A percentile compares a stretch with the other conserved stretches of the same genome.
These are phyloP conservation scores for Silurus glanis DNA, from an alignment of 2,113 vertebrate genomes.

Conservation along the genomic window DNA sequence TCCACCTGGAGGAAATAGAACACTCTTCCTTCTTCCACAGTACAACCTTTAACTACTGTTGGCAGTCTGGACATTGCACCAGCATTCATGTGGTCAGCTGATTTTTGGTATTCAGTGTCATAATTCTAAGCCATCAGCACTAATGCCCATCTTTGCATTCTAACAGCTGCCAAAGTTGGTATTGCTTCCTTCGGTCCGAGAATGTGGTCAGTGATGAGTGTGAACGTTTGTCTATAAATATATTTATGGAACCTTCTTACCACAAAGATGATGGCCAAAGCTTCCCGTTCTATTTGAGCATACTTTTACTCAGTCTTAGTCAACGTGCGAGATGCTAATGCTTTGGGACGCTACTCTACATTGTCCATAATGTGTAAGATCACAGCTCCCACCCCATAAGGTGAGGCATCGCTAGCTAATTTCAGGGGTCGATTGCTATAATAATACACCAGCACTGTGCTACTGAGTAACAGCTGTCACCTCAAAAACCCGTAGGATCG, in stretches of 20 bases:
- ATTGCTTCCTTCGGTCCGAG: neutral
- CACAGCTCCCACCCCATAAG: neutral
- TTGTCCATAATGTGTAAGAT: neutral
- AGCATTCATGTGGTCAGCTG: neutral
- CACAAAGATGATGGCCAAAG: conserved; percentile 7
- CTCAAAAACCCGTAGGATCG: neutral
- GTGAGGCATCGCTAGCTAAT: neutral
- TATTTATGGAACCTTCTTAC: conserved; percentile 39
- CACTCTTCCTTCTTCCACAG: neutral
- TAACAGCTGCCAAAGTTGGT: neutral
- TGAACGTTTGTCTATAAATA: conserved; percentile 15
- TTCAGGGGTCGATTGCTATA: neutral
- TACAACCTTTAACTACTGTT: neutral
- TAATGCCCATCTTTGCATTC: neutral
- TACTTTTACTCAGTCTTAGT: conserved; percentile 17
- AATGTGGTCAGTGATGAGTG: conserved; percentile 32
- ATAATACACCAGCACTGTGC: neutral
- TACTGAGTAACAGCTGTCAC: neutral
- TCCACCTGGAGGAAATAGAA: neutral
- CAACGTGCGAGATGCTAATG: conserved; percentile 16
- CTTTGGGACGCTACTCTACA: neutral
- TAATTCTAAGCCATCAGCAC: neutral
- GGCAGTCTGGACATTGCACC: neutral
- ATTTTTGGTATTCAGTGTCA: neutral
- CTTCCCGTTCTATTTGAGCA: conserved; percentile 32